Percentiles rank a stretch among this genome's conserved stretches.
These are phyloP conservation scores for Pelecanus crispus DNA, from an alignment of 2,113 vertebrate genomes.

Conservation along the genomic window DNA sequence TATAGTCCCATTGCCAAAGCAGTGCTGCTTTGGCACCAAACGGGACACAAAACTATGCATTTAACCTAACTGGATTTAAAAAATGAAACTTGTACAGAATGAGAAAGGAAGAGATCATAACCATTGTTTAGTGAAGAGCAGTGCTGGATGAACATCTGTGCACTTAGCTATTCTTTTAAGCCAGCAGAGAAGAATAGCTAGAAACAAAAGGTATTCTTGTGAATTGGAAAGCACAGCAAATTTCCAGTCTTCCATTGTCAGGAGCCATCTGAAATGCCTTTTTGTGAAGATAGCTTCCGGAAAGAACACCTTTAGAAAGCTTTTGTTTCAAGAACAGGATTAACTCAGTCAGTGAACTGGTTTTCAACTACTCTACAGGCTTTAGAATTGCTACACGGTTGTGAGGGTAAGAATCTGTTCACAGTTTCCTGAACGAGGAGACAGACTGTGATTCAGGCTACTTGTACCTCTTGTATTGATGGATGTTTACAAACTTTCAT, in stretches of 20 bases:
- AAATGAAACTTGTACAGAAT: neutral
- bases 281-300: neutral
- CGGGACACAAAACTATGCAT: neutral
- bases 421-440: neutral
- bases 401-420: neutral
- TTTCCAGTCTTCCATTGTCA: neutral
- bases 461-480: neutral
- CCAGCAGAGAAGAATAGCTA: neutral
- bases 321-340: neutral
- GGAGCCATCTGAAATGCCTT: neutral
- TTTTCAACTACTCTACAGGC: neutral
- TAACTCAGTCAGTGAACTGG: neutral
- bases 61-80: neutral
- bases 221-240: neutral
- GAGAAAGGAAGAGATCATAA: neutral
- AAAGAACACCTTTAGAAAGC: neutral
- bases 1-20: neutral
- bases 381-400: neutral
- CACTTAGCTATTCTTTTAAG: neutral
- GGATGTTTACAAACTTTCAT: neutral
- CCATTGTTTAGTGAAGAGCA: neutral
- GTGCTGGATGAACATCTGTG: neutral
- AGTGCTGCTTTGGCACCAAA: too few species aligned
- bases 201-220: neutral
- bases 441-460: neutral